Percentiles rank a stretch among this genome's conserved stretches.
Evolutionary conservation across 2,113 vertebrate genomes (phyloP).

Genomic region (Lynx canadensis): DNA sequence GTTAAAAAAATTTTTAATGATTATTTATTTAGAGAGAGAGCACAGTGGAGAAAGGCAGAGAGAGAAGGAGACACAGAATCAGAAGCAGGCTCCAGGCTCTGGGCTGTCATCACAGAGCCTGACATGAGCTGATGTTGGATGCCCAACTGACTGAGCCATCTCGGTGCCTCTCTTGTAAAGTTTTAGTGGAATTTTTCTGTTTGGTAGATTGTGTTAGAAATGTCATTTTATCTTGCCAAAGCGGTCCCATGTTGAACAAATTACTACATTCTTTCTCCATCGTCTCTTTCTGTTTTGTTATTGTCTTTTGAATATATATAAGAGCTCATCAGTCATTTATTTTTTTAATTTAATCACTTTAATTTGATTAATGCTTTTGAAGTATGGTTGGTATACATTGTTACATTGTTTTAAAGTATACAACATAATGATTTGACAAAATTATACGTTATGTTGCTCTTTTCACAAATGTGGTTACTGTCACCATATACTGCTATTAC

Average conservation of each 20-base stretch:
- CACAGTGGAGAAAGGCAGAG: too few species aligned
- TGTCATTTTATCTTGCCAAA: not conserved
- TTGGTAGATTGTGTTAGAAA: not conserved
- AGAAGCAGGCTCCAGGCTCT: too few species aligned
- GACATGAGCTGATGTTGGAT: too few species aligned
- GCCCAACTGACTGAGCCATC: too few species aligned
- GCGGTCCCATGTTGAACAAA: not conserved
- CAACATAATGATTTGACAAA: not conserved
- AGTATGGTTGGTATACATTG: not conserved
- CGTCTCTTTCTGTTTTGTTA: not conserved
- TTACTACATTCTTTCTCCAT: not conserved
- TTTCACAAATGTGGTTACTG: not conserved
- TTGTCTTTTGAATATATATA: not conserved
- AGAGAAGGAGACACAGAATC: too few species aligned
- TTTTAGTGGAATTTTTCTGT: not conserved
- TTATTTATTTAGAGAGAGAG: too few species aligned
- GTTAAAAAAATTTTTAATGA: too few species aligned
- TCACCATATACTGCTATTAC: not conserved
- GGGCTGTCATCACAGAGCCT: too few species aligned
- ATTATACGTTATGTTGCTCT: not conserved
- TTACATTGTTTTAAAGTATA: not conserved
- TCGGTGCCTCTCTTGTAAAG: too few species aligned
- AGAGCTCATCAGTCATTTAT: not conserved
- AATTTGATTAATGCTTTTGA: not conserved
- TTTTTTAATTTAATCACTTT: not conserved